phyloP scores from a whole-genome alignment of 2,113 vertebrate species.

The Odocoileus hemionus region DNA sequence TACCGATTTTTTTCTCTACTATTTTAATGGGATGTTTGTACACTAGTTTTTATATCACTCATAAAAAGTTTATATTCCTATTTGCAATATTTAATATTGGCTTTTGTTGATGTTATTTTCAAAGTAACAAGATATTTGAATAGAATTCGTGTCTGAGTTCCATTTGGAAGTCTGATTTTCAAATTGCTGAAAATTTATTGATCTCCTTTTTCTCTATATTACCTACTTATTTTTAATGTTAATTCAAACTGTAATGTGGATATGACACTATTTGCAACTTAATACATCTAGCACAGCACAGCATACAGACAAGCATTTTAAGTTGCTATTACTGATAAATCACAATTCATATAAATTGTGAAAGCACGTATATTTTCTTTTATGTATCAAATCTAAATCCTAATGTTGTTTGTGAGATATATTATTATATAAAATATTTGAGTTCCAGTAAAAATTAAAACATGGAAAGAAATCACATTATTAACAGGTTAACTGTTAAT shows the following conservation, averaged over 20 bases:
- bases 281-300: background rate
- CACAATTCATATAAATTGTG: background rate
- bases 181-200: background rate
- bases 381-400: background rate
- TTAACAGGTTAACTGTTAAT: background rate
- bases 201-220: background rate
- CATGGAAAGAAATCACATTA: background rate
- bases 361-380: background rate
- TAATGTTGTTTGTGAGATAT: background rate
- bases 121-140: slow-evolving; percentile 8
- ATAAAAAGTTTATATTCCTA: slow-evolving; percentile 6
- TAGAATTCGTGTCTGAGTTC: background rate
- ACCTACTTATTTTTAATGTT: background rate
- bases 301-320: background rate
- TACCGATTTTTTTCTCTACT: background rate
- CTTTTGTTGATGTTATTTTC: background rate
- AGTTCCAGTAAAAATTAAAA: background rate
- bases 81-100: background rate
- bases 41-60: background rate
- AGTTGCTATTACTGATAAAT: background rate
- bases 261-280: background rate
- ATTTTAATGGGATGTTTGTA: background rate
- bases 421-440: background rate
- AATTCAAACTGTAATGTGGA: background rate
- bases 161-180: background rate